These are phyloP conservation scores for Meloe dianella DNA, from an alignment of 2,888 invertebrate species.

Conservation along the genomic window DNA sequence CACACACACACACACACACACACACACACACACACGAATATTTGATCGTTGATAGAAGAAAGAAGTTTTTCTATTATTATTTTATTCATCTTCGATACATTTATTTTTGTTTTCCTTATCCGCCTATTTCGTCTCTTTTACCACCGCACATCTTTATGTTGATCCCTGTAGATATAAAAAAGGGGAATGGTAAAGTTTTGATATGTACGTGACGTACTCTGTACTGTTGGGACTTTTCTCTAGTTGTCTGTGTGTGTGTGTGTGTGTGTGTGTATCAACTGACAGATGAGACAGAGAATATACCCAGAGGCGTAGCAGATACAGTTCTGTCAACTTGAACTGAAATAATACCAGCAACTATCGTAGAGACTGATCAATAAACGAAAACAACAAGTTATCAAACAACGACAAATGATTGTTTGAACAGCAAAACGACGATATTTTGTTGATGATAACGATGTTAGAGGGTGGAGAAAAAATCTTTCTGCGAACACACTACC, in stretches of 20 bases:
- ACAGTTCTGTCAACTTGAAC: neutral
- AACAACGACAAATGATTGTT: neutral
- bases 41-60: neutral
- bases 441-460: too few relatives aligned
- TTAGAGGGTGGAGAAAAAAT: too few relatives aligned
- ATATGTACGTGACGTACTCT: constrained; percentile 45
- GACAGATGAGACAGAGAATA: constrained; percentile 12
- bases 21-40: too few relatives aligned
- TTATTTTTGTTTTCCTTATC: neutral
- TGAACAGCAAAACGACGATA: neutral
- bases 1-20: too few relatives aligned
- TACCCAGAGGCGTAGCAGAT: constrained; percentile 6
- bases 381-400: neutral
- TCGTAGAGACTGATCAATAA: neutral
- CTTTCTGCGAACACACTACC: neutral
- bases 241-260: constrained; percentile 9
- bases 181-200: constrained; percentile 37
- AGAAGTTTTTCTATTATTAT: neutral
- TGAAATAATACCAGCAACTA: neutral
- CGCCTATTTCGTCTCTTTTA: neutral
- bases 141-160: constrained; percentile 15
- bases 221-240: constrained; percentile 32
- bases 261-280: constrained; percentile 24
- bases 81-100: neutral
- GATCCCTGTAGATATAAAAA: constrained; percentile 25